A percentile compares a stretch with the other conserved stretches of the same genome.
Evolutionary conservation across 2,113 vertebrate genomes (phyloP).

Genomic region (Oostethus manadensis): DNA sequence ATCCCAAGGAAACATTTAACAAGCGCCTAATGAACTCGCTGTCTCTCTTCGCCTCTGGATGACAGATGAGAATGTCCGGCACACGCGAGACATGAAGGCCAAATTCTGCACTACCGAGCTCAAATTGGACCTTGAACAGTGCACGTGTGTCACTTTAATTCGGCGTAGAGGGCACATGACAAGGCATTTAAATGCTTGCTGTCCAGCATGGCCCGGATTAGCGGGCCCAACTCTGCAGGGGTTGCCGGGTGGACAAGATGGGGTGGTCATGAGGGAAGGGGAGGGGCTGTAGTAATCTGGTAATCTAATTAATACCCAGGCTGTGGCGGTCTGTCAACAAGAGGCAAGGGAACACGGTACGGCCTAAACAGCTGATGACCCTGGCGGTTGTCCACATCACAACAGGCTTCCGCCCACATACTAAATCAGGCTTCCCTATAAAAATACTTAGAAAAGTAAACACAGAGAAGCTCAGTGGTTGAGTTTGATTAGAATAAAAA

Average conservation of each 20-base stretch:
- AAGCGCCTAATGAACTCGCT: background rate
- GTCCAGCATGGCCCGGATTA: constrained; percentile 45
- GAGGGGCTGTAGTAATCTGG: constrained; percentile 60
- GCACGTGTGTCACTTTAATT: constrained; percentile 18
- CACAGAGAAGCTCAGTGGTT: constrained; percentile 3
- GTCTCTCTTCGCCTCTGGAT: constrained; percentile 6
- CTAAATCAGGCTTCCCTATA: constrained; percentile 1
- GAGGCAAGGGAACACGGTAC: constrained; percentile 47
- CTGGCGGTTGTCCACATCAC: constrained; percentile 30
- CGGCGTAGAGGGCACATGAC: constrained; percentile 4
- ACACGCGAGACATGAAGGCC: constrained; percentile 25
- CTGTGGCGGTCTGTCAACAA: constrained; percentile 52
- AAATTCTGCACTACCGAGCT: constrained; percentile 10
- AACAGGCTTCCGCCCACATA: constrained; percentile 6
- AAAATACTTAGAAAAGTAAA: constrained; percentile 3
- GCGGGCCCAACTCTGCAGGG: constrained; percentile 22
- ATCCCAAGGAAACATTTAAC: constrained; percentile 6
- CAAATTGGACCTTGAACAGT: background rate
- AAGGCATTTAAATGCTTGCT: constrained; percentile 12
- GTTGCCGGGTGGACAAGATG: constrained; percentile 32
- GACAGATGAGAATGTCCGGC: constrained; percentile 21
- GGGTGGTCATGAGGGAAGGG: constrained; percentile 31
- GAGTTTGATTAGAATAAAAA: constrained; percentile 7
- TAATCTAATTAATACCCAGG: constrained; percentile 71
- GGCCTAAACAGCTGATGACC: constrained; percentile 62